Evolutionary conservation across 2,888 invertebrate species (phyloP), one percentile per base, ranked within the genome.

Genomic region (Drosophila testacea): DNA sequence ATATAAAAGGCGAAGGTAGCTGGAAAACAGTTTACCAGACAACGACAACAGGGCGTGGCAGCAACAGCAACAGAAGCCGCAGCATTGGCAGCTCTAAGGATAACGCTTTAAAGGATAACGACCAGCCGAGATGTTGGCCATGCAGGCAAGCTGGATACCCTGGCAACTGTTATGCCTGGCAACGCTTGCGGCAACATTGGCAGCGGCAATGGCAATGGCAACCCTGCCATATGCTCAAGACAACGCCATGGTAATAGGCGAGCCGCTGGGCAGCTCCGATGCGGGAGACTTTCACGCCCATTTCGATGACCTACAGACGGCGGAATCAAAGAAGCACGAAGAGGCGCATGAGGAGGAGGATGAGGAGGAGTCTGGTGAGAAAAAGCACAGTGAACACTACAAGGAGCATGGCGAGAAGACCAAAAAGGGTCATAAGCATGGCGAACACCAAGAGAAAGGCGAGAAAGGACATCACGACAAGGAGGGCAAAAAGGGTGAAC

Each of bases 401-500:
- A 92, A 94, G 64, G 94, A 94, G 34, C 94, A 95, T 73, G 95
- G 95, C 0, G 95, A 95, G 71, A 95, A 96, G 84, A 95, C 95
- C 1, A 95, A 95, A 76, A 96, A 96, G 73, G 95, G 95, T 0
- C 95, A 96, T 92, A 95, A 95, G 85, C 94, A 94, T 10, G 94
- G 95, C 69, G 95, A 96, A 85, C 94, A 95, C 63, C 94, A 95
- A 75, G 94, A 95, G 77, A 95, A 96, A 80, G 92, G 92, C 72
- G 93, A 95, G 77, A 96, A 95, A 85, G 96, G 96, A 0, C 95
- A 96, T 81, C 96, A 96, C 83, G 95, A 96, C 84, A 95, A 96
- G 83, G 94, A 93, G 79, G 93, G 92, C 32, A 93, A 94, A 75
- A 91, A 93, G 71, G 93, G 93, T 4, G 91, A 93, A 66, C 93